Evolutionary conservation across 2,797 vertebrate species (phyloP).

Genomic region (Cygnus olor): DNA sequence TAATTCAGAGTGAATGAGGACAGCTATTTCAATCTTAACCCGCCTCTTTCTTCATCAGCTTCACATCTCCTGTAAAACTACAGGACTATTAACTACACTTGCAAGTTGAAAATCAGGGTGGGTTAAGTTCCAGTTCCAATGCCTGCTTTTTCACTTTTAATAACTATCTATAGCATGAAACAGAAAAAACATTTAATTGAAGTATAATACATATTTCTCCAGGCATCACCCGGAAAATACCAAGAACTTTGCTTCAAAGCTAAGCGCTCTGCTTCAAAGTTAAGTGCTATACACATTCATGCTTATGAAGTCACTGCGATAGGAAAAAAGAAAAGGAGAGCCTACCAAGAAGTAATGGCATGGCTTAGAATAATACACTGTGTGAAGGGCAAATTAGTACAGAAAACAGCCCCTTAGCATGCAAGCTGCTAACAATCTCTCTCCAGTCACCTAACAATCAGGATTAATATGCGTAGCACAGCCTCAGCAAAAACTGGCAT

Average conservation of each 20-base stretch:
- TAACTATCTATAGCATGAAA: not conserved
- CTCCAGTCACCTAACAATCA: not conserved
- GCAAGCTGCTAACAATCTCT: not conserved
- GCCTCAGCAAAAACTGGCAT: not conserved
- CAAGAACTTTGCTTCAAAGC: not conserved
- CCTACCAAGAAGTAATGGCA: not conserved
- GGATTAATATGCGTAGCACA: not conserved
- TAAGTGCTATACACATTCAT: not conserved
- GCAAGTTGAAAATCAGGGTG: slow-evolving; percentile 20
- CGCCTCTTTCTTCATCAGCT: slow-evolving; percentile 30
- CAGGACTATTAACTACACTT: slow-evolving; percentile 20
- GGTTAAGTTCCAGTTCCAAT: slow-evolving; percentile 20
- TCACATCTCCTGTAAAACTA: slow-evolving; percentile 46
- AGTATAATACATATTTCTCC: not conserved
- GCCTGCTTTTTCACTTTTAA: slow-evolving; percentile 34
- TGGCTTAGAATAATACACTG: not conserved
- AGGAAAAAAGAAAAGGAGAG: not conserved
- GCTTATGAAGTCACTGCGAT: not conserved
- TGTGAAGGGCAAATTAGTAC: not conserved
- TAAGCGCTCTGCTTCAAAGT: not conserved
- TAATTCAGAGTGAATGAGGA: slow-evolving; percentile 44
- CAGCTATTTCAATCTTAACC: slow-evolving; percentile 53
- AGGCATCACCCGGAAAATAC: slow-evolving; percentile 12
- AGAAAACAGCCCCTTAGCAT: not conserved
- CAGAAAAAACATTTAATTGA: slow-evolving; percentile 19